Evolutionary conservation across 2,888 invertebrate species (phyloP), one percentile per base, ranked within the genome.

Genomic region (Catocala fraxini): DNA sequence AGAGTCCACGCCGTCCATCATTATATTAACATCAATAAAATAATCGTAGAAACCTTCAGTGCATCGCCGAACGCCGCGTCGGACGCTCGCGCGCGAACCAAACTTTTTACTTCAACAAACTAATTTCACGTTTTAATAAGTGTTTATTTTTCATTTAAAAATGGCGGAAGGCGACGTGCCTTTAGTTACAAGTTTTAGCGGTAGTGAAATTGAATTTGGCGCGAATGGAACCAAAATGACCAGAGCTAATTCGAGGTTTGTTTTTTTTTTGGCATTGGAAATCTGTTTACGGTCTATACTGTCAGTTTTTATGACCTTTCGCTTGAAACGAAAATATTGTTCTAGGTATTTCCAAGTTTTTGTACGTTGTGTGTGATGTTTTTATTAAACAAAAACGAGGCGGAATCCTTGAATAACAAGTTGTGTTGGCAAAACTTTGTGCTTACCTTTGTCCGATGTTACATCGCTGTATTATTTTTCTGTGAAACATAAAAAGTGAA

Each of bases 141-240:
- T 79, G 73, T 71, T 69, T 65, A 71, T 68, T 67, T 56, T 73
- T 68, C 64, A 69, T 68, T 75, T 72, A 79, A 82, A 80, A 67
- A 91, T 93, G 91, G 91, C 93, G 67, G 93, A 93, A 80, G 93
- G 93, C 74, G 93, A 93, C 75, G 85, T 92, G 80, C 93, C 93
- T 65, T 78, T 94, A 71, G 93, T 94, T 58, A 86, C 87, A 51
- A 92, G 92, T 89, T 93, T 87, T 83, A 86, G 88, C 75, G 89
- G 90, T 71, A 89, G 84, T 83, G 93, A 93, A 79, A 81, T 92
- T 63, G 93, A 93, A 81, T 90, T 90, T 82, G 89, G 89, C 79
- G 82, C 84, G 68, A 92, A 91, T 75, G 92, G 92, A 72, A 85
- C 86, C 55, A 93, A 93, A 88, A 84, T 84, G 80, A 84, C 84